phyloP scores from a whole-genome alignment of 2,888 invertebrate genomes.

The Drosophila nr. perissopoda region DNA sequence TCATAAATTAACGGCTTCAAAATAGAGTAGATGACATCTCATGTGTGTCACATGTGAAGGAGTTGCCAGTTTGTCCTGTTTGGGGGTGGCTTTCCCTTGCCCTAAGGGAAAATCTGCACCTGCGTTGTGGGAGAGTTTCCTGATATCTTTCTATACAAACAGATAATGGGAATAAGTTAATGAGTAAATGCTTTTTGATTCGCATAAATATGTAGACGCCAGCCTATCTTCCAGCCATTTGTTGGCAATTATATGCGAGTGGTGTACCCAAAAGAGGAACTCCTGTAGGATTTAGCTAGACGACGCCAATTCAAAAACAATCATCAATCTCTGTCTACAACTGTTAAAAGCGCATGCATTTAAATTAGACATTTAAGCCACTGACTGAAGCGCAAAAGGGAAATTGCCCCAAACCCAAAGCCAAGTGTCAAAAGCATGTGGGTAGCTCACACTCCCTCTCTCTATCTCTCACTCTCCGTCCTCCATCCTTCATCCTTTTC shows the following conservation, averaged over 20 bases:
- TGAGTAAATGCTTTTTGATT: slow-evolving; percentile 44
- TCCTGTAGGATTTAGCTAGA: background rate
- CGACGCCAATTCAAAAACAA: slow-evolving; percentile 67
- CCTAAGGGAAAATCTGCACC: slow-evolving; percentile 71
- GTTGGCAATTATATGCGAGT: slow-evolving; percentile 65
- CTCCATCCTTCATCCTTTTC: background rate
- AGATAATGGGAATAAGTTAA: slow-evolving; percentile 30
- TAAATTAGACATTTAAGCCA: slow-evolving; percentile 84
- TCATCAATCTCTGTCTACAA: slow-evolving; percentile 83
- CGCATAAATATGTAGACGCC: background rate
- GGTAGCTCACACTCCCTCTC: slow-evolving; percentile 7
- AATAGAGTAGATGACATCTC: slow-evolving; percentile 69
- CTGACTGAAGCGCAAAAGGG: slow-evolving; percentile 24
- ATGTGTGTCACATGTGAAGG: slow-evolving; percentile 62
- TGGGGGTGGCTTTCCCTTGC: slow-evolving; percentile 32
- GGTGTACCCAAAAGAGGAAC: background rate
- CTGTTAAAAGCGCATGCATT: slow-evolving; percentile 83
- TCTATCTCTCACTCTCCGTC: background rate
- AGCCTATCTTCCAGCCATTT: slow-evolving; percentile 37
- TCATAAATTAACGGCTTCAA: slow-evolving; percentile 75
- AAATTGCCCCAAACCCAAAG: slow-evolving; percentile 27
- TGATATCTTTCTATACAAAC: slow-evolving; percentile 3
- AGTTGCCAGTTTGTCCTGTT: slow-evolving; percentile 34
- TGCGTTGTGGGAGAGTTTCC: slow-evolving; percentile 31
- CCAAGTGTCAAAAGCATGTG: slow-evolving; percentile 54